These are phyloP conservation scores for Stegodyphus mimosarum DNA, from an alignment of 1,140 invertebrate species.

Conservation along the genomic window DNA sequence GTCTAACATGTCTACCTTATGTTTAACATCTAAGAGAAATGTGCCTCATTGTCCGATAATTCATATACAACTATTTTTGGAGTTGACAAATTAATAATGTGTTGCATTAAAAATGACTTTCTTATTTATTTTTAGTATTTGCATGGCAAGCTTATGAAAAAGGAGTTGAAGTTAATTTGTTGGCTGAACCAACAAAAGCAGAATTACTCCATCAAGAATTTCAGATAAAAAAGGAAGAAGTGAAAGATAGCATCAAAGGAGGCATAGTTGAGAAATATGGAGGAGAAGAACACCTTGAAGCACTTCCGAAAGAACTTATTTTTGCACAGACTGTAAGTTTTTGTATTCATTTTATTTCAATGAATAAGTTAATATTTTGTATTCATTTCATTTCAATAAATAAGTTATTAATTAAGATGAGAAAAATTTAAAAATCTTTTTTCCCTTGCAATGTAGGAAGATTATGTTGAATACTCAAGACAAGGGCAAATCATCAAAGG, in stretches of 20 bases:
- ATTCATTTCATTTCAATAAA: background rate
- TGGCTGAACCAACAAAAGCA: constrained; percentile 97
- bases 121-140: constrained; percentile 77
- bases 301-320: constrained; percentile 85
- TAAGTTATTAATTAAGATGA: background rate
- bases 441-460: constrained; percentile 73
- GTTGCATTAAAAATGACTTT: background rate
- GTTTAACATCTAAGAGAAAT: no score
- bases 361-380: background rate
- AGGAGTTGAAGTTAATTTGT: constrained; percentile 94
- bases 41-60: no score
- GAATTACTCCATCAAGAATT: constrained; percentile 92
- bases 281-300: constrained; percentile 90
- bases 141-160: constrained; percentile 97
- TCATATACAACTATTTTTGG: no score
- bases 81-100: background rate
- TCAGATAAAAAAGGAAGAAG: constrained; percentile 86
- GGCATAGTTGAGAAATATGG: constrained; percentile 89
- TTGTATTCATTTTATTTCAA: background rate
- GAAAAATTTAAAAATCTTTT: no score
- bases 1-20: no score
- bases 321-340: constrained; percentile 83
- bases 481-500: constrained; percentile 89
- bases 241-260: constrained; percentile 80
- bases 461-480: constrained; percentile 95